Evolutionary conservation across 2,888 invertebrate genomes (phyloP).

Genomic region (Hipparchia sbordonii): DNA sequence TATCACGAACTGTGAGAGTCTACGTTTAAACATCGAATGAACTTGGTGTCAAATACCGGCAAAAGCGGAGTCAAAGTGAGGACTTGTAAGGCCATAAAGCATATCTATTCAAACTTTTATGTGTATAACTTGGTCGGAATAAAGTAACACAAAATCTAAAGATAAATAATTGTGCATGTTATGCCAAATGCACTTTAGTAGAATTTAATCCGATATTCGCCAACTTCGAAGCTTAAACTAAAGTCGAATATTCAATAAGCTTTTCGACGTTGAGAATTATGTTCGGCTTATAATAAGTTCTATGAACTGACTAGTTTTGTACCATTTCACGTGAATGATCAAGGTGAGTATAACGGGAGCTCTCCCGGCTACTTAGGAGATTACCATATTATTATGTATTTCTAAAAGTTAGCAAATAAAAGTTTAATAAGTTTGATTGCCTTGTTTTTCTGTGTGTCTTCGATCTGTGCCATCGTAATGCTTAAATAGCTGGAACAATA

Average conservation of each 20-base stretch:
- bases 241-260: constrained; percentile 27
- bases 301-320: constrained; percentile 8
- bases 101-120: background rate
- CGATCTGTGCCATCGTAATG: no score
- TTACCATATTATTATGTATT: no score
- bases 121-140: background rate
- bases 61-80: background rate
- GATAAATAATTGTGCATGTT: background rate
- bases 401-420: no score
- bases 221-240: constrained; percentile 24
- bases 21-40: no score
- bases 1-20: no score
- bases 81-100: background rate
- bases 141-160: background rate
- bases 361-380: no score
- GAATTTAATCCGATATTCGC: constrained; percentile 20
- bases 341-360: no score
- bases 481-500: no score
- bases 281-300: constrained; percentile 7
- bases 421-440: no score
- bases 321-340: background rate
- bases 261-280: constrained; percentile 8
- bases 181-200: constrained; percentile 11
- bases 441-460: no score
- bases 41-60: no score